Percentiles rank a stretch among this genome's conserved stretches.
phyloP scores from a whole-genome alignment of 1,140 invertebrate species.

The Lasioglossum baleicum region DNA sequence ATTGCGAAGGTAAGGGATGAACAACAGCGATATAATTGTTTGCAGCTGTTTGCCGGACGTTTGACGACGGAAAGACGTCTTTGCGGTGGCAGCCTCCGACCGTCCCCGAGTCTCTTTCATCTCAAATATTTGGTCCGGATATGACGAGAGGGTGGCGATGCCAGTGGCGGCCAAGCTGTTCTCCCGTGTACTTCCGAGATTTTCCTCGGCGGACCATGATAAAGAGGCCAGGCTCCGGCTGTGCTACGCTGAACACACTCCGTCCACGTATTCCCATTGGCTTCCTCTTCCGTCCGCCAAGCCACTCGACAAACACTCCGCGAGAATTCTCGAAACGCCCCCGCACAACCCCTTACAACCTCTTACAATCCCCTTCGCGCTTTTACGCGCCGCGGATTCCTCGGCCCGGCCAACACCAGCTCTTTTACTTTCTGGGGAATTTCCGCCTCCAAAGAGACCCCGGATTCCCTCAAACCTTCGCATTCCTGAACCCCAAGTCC shows the following conservation, averaged over 20 bases:
- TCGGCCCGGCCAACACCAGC: too few species aligned
- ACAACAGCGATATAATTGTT: neutral
- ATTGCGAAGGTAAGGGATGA: too few species aligned
- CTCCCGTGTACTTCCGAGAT: slow-evolving; percentile 12
- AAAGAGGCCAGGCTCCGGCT: slow-evolving; percentile 3
- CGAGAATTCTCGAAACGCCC: neutral
- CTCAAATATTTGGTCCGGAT: slow-evolving; percentile 17
- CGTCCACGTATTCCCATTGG: slow-evolving; percentile 3
- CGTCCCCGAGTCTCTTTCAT: neutral
- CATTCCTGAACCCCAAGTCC: too few species aligned
- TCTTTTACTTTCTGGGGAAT: too few species aligned
- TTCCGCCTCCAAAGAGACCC: too few species aligned
- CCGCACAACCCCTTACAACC: too few species aligned
- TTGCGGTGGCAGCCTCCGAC: neutral
- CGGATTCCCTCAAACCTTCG: too few species aligned
- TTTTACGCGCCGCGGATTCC: too few species aligned
- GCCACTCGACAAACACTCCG: slow-evolving; percentile 10
- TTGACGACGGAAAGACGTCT: neutral
- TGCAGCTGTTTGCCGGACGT: neutral
- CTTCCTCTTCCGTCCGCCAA: neutral
- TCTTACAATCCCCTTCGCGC: too few species aligned
- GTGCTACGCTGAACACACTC: too few species aligned
- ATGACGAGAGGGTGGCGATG: neutral
- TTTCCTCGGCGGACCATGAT: slow-evolving; percentile 13
- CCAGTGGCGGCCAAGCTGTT: neutral